Evolutionary conservation across 2,113 vertebrate species (phyloP).

Genomic region (Ahaetulla prasina): DNA sequence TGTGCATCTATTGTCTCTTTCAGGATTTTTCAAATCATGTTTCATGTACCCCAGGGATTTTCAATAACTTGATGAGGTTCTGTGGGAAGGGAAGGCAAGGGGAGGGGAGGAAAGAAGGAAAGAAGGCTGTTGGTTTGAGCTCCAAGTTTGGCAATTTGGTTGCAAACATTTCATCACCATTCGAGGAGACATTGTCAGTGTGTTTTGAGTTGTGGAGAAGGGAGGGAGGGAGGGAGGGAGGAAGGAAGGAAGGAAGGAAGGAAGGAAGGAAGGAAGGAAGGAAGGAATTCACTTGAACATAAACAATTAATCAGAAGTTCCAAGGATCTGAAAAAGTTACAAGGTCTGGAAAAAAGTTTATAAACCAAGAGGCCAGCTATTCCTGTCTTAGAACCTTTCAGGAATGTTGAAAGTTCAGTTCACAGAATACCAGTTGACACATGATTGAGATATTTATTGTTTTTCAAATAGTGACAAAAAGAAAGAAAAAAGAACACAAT

Average conservation of each 20-base stretch:
- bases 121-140: too few relatives aligned
- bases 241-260: background rate
- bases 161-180: too few relatives aligned
- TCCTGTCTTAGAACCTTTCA: background rate
- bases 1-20: background rate
- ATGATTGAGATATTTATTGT: background rate
- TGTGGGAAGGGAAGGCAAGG: background rate
- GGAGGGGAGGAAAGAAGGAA: too few relatives aligned
- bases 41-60: background rate
- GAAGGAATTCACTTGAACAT: background rate
- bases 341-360: background rate
- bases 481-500: background rate
- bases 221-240: too few relatives aligned
- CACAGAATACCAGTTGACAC: background rate
- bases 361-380: background rate
- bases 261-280: background rate
- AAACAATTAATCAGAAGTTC: background rate
- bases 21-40: background rate
- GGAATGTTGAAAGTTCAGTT: background rate
- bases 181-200: too few relatives aligned
- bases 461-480: background rate
- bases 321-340: background rate
- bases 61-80: background rate
- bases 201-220: too few relatives aligned
- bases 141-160: too few relatives aligned